These are phyloP conservation scores for Seriola rivoliana DNA, from an alignment of 2,113 vertebrate genomes.

Conservation along the genomic window DNA sequence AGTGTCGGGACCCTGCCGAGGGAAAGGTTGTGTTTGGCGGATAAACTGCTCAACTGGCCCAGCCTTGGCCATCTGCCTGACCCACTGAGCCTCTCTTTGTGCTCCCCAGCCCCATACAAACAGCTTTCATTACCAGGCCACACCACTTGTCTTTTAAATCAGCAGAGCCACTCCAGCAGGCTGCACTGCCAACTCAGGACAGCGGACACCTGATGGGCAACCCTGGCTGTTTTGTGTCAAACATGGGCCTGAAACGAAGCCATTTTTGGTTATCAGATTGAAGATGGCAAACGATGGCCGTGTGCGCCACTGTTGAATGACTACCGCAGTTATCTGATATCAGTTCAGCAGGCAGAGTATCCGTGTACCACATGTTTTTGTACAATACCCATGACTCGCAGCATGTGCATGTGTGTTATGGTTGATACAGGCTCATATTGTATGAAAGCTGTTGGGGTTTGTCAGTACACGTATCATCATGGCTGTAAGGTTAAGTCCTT, in stretches of 20 bases:
- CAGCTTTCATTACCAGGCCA: constrained; percentile 70
- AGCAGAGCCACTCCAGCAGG: constrained; percentile 51
- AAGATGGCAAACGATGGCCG: background rate
- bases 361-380: background rate
- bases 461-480: background rate
- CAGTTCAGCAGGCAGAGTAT: background rate
- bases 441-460: constrained; percentile 17
- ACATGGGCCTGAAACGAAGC: background rate
- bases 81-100: constrained; percentile 74
- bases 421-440: constrained; percentile 4
- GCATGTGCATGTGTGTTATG: background rate
- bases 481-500: constrained; percentile 6
- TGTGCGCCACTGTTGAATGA: background rate
- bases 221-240: constrained; percentile 7
- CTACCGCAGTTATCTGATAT: background rate
- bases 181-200: constrained; percentile 44
- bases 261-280: background rate
- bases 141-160: constrained; percentile 70
- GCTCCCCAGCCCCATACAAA: constrained; percentile 58
- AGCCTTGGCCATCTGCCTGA: constrained; percentile 75
- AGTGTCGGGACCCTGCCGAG: constrained; percentile 46
- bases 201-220: constrained; percentile 46
- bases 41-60: constrained; percentile 65
- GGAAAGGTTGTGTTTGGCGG: constrained; percentile 73
- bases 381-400: background rate